Evolutionary conservation across 2,888 invertebrate species (phyloP).

Genomic region (Heliconius erato): DNA sequence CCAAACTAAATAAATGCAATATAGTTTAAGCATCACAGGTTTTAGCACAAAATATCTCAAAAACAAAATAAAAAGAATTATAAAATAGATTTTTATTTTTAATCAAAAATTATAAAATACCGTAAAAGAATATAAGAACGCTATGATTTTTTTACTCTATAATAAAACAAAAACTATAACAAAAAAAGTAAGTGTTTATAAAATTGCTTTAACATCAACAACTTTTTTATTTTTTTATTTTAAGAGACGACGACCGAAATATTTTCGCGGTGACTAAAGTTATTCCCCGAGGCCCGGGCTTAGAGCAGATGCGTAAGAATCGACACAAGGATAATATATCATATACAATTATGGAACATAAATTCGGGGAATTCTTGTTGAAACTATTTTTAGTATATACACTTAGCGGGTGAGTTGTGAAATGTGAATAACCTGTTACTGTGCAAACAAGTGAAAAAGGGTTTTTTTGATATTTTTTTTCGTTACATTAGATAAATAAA

Average conservation of each 20-base stretch:
- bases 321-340: constrained; percentile 10
- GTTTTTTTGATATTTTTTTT: not conserved
- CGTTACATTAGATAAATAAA: too few relatives aligned
- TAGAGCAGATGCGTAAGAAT: not conserved
- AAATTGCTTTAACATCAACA: not conserved
- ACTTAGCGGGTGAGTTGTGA: constrained; percentile 22
- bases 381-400: constrained; percentile 22
- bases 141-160: too few relatives aligned
- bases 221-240: not conserved
- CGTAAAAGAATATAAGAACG: not conserved
- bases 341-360: not conserved
- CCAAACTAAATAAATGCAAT: not conserved
- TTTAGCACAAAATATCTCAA: too few relatives aligned
- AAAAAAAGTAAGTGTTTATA: not conserved
- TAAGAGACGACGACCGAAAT: constrained; percentile 14
- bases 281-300: constrained; percentile 2
- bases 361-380: constrained; percentile 33
- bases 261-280: constrained; percentile 27
- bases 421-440: not conserved
- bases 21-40: too few relatives aligned
- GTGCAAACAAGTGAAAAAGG: not conserved
- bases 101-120: not conserved
- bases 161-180: not conserved
- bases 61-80: too few relatives aligned
- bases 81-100: not conserved